These are phyloP conservation scores for Poecilus cupreus DNA, from an alignment of 2,888 invertebrate genomes.

Conservation along the genomic window DNA sequence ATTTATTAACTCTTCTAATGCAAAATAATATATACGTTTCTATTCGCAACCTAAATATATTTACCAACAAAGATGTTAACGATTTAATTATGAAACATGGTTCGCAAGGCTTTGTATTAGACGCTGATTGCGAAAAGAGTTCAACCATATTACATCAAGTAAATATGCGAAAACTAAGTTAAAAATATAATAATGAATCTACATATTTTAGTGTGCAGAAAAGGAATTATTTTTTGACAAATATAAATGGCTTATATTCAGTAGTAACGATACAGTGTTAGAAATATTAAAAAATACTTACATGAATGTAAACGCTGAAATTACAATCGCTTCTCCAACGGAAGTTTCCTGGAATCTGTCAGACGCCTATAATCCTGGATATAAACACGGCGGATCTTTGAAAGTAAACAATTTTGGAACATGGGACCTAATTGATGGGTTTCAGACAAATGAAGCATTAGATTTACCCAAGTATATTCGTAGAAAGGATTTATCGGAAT, in stretches of 20 bases:
- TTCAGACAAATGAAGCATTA: background rate
- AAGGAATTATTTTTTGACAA: constrained; percentile 41
- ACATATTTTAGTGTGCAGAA: constrained; percentile 18
- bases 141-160: background rate
- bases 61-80: background rate
- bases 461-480: constrained; percentile 28
- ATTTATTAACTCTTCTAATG: background rate
- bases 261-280: background rate
- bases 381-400: constrained; percentile 20
- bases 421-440: constrained; percentile 8
- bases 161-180: background rate
- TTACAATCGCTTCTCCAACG: background rate
- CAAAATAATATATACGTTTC: background rate
- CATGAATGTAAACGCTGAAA: constrained; percentile 48
- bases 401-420: constrained; percentile 18
- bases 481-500: constrained; percentile 27
- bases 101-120: constrained; percentile 11
- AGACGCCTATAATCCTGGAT: constrained; percentile 42
- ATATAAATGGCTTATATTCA: constrained; percentile 47
- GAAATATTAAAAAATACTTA: background rate
- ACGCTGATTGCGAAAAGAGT: background rate
- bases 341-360: constrained; percentile 26
- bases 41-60: background rate
- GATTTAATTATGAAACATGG: background rate
- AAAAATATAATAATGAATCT: background rate